Conservation (phyloP, 2,888 invertebrate species). For the Nephrotoma appendiculata region DNA sequence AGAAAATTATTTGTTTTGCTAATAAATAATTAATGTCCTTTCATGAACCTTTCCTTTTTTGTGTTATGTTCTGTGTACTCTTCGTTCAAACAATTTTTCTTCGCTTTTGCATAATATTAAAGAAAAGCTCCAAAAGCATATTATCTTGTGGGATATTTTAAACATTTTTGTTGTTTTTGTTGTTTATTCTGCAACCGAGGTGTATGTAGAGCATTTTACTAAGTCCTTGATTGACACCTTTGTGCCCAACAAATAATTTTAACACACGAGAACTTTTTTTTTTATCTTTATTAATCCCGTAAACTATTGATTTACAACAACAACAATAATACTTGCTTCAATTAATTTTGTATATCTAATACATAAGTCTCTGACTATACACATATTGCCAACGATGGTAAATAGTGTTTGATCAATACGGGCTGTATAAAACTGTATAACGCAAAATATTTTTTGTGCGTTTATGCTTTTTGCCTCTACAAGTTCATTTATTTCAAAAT, state of each 20-base stretch:
- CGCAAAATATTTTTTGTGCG: too few relatives aligned
- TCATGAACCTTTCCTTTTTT: neutral
- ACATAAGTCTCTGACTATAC: too few relatives aligned
- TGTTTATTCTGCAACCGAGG: neutral
- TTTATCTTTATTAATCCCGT: too few relatives aligned
- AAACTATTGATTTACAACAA: too few relatives aligned
- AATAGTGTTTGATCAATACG: too few relatives aligned
- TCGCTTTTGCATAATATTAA: neutral
- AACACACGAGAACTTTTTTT: too few relatives aligned
- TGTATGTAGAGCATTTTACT: neutral
- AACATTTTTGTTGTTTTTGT: neutral
- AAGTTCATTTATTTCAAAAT: too few relatives aligned
- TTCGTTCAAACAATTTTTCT: neutral
- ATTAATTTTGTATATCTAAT: too few relatives aligned
- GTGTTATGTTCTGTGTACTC: neutral
- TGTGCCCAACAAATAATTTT: neutral
- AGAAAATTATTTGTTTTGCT: neutral
- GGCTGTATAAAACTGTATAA: too few relatives aligned
- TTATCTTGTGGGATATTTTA: neutral
- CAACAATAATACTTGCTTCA: too few relatives aligned
- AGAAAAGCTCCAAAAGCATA: neutral
- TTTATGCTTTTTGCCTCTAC: too few relatives aligned
- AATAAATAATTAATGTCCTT: neutral
- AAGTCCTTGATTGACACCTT: neutral
- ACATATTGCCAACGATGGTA: too few relatives aligned